Conservation (phyloP, 2,797 vertebrate genomes). For the Acanthurus lineatus region DNA sequence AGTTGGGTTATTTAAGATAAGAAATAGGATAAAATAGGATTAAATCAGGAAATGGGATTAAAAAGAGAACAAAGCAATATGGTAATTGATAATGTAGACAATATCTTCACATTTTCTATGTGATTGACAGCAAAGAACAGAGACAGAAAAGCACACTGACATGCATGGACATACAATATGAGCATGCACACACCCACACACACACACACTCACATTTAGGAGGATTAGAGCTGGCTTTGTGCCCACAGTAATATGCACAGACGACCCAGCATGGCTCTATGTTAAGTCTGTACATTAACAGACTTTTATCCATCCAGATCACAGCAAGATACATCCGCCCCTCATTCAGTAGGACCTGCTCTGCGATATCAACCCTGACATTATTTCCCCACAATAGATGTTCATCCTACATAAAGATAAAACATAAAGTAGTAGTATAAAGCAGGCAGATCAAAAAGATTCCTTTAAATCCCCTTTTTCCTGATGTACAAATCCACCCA, state of each 20-base stretch:
- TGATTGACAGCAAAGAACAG: not conserved
- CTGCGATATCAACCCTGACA: not conserved
- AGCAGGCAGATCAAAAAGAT: not conserved
- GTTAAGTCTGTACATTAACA: slow-evolving; percentile 62
- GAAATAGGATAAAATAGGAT: too few relatives aligned
- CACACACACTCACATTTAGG: slow-evolving; percentile 10
- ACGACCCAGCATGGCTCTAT: slow-evolving; percentile 50
- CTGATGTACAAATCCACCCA: not conserved
- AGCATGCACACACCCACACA: slow-evolving; percentile 1
- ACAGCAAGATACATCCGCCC: slow-evolving; percentile 8
- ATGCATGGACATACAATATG: slow-evolving; percentile 4
- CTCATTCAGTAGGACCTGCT: not conserved
- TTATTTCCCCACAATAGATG: not conserved
- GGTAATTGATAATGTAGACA: too few relatives aligned
- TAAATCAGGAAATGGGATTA: too few relatives aligned
- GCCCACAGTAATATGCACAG: slow-evolving; percentile 52
- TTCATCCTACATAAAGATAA: not conserved
- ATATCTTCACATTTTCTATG: slow-evolving; percentile 1
- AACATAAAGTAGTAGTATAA: not conserved
- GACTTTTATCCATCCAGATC: slow-evolving; percentile 30
- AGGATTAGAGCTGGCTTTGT: slow-evolving; percentile 54
- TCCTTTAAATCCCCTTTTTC: not conserved
- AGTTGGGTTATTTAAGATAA: too few relatives aligned
- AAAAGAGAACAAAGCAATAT: too few relatives aligned
- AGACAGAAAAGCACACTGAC: slow-evolving; percentile 5